These are phyloP conservation scores for Phaethon lepturus DNA, from an alignment of 2,113 vertebrate genomes.

Conservation along the genomic window DNA sequence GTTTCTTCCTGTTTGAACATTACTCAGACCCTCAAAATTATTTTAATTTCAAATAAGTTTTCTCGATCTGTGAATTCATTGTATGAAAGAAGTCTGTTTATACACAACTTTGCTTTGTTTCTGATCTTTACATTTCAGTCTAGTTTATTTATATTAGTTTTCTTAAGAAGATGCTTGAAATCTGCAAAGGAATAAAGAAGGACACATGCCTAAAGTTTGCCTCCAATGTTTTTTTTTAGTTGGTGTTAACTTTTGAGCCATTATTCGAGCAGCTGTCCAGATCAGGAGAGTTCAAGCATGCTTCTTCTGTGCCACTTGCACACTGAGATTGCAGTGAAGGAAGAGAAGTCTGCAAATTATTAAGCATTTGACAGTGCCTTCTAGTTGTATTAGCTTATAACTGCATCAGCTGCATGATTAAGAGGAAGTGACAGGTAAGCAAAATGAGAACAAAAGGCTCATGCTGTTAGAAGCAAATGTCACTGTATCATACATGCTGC, in stretches of 20 bases:
- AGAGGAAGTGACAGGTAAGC: slow-evolving; percentile 49
- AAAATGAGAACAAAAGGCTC: slow-evolving; percentile 56
- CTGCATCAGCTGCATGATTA: background rate
- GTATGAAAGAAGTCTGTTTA: background rate
- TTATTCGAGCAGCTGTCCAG: slow-evolving; percentile 25
- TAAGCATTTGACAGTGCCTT: slow-evolving; percentile 31
- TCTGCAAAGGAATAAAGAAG: slow-evolving; percentile 1
- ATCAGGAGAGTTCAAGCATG: background rate
- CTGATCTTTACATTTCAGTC: background rate
- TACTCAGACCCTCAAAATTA: background rate
- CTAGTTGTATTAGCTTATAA: slow-evolving; percentile 18
- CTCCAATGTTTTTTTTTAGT: background rate
- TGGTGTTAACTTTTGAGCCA: slow-evolving; percentile 9
- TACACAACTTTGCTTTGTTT: background rate
- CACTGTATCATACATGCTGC: background rate
- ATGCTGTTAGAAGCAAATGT: slow-evolving; percentile 45
- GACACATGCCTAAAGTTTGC: background rate
- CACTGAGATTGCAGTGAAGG: background rate
- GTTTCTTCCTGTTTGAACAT: background rate
- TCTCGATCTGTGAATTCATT: background rate
- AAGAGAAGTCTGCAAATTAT: slow-evolving; percentile 17
- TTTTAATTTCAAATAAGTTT: background rate
- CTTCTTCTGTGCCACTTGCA: background rate
- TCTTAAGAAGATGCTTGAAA: background rate
- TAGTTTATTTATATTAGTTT: background rate